Evolutionary conservation across 2,888 invertebrate genomes (phyloP), one percentile per base, ranked within the genome.

Genomic region (Dicycla oo): DNA sequence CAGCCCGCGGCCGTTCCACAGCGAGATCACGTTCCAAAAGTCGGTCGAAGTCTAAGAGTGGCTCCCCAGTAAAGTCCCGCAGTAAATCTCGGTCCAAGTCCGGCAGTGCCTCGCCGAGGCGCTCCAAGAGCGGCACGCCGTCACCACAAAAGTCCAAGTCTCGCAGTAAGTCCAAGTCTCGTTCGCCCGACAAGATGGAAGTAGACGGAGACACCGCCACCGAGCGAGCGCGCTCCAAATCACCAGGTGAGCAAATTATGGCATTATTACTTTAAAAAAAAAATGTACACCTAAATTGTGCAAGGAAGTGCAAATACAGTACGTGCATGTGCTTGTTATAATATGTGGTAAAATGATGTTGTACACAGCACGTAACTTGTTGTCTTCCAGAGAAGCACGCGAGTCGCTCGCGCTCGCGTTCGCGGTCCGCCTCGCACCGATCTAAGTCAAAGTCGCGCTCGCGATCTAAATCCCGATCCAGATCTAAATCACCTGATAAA

Each of bases 351-450:
- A 49, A 56, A 13, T 57, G 7, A 69, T 26, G 10, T 49, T 40
- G 11, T 45, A 30, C 45, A 30, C 7, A 67, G 38, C 11, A 15
- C 30, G 26, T 20, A 23, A 40, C 13, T 54, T 57, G 4, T 62
- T 30, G 30, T 10, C 43, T 56, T 67, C 8, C 81, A 87, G 90
- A 85, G 30, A 82, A 82, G 1, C 84, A 86, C 56, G 86, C 83
- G 20, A 89, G 87, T 63, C 89, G 88, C 11, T 90, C 90, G 0
- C 78, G 87, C n/a, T 89, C 90, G 0, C 88, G 87, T 5, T 92
- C 90, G 0, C 88, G 87, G 4, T 92, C 92, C 2, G 80, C 79
- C 18, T 90, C 90, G 0, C 81, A 85, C 0, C 81, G 82, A 13
- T 87, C 88, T 8, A 78, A 83, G 5, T 90, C 88, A 6, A 82